Conservation (phyloP, 2,797 vertebrate species). For the Microchirus variegatus region DNA sequence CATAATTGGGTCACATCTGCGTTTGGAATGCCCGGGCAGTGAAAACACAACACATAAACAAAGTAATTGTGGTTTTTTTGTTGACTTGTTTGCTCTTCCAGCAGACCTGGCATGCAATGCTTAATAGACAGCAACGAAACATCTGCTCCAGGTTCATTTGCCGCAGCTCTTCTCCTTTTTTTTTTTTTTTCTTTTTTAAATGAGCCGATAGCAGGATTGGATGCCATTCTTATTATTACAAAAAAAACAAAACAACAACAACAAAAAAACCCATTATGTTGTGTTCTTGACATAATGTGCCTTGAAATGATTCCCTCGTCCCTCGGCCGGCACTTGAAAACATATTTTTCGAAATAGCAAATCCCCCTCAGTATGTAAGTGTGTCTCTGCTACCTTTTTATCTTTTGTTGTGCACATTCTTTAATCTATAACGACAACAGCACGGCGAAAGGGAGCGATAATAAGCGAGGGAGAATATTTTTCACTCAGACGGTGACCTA, state of each 20-base stretch:
- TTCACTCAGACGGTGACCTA: conserved; percentile 15
- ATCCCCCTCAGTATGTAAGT: conserved; percentile 26
- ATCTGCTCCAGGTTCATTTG: conserved; percentile 61
- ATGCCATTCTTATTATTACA: conserved; percentile 63
- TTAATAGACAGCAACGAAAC: conserved; percentile 64
- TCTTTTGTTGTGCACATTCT: conserved; percentile 14
- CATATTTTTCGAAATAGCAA: conserved; percentile 40
- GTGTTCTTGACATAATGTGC: conserved; percentile 54
- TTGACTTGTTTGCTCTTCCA: conserved; percentile 55
- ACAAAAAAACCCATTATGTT: conserved; percentile 61
- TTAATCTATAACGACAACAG: conserved; percentile 28
- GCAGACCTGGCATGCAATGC: conserved; percentile 55
- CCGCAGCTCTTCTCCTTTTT: conserved; percentile 52
- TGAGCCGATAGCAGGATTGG: conserved; percentile 56
- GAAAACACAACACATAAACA: conserved; percentile 67
- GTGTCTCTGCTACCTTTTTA: conserved; percentile 15
- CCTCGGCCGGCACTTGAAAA: conserved; percentile 19
- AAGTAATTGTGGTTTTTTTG: conserved; percentile 64
- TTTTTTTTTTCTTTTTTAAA: conserved; percentile 58
- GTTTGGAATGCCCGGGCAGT: too few relatives aligned
- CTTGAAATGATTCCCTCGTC: conserved; percentile 50
- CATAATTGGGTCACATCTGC: conserved; percentile 70
- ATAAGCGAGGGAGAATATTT: not conserved
- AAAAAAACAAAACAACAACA: too few relatives aligned
- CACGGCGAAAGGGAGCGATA: conserved; percentile 13